Base-by-base conservation (phyloP, 2,888 invertebrate species). In the Cephonodes hylas region DNA sequence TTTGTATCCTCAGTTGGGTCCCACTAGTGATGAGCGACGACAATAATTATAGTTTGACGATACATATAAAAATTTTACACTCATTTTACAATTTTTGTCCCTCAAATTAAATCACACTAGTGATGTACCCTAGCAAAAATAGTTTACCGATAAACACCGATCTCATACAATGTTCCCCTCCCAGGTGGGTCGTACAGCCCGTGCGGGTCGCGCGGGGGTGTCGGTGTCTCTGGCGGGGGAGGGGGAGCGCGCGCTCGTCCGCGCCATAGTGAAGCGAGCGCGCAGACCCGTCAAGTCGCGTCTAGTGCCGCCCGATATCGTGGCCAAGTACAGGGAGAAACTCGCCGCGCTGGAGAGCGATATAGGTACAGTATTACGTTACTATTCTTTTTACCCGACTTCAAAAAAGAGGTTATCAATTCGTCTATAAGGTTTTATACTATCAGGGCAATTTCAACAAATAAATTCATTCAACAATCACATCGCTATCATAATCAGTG, bases 141-240 rank as follows among this genome's bases (percentile, higher is more conserved):
- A n/a, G n/a, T n/a, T n/a, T n/a, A n/a, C n/a, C n/a, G n/a, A n/a
- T n/a, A n/a, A n/a, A 44, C 6, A 3, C 18, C 13, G 8, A 56
- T 31, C 5, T 31, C 5, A 31, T 7, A 34, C 7, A 44, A 8
- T 10, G 8, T 34, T 4, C 15, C 0, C 8, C 0, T 13, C 2
- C 0, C 70, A 93, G 86, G 98, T 99, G 7, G 99, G 99, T 42
- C 93, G 99, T 75, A 99, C 99, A 1, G 99, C 99, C 0, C 94
- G 99, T 77, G 99, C 99, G 7, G 99, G 99, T 0, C 95, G 96
- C 60, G 96, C 96, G 13, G 99, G 99, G 23, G 96, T 97, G 63
- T 98, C 99, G 0, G 97, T 99, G 5, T 98, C 99, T 0, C 91
- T 99, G 59, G 98, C 98, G 58, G 99, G 99, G 0, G 99, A 99